Base-by-base conservation (phyloP, 2,113 vertebrate species). In the Onychostruthus taczanowskii region DNA sequence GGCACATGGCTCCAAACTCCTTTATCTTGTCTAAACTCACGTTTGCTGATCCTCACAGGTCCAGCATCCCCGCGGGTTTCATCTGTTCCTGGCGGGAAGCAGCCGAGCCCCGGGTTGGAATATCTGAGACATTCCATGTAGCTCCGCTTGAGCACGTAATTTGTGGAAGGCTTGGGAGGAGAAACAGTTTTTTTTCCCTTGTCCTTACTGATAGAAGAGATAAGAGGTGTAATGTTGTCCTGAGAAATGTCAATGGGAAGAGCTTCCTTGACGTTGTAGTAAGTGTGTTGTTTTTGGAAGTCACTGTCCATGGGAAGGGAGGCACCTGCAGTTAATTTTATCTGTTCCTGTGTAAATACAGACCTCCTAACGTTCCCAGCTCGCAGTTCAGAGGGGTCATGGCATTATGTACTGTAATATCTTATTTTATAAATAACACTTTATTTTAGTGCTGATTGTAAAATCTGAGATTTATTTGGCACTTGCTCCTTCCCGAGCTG, bases 301-400 rank as follows among this genome's bases (percentile, higher is more conserved):
- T 89, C 76, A 47, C 80, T 39, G 68, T 88, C 87, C 26, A 37
- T 97, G 97, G 96, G 97, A 97, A 95, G 89, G 70, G 91, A 87
- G 85, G 89, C 96, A 97, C 96, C 97, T 97, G 97, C 77, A 13
- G 79, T 92, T 88, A 77, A 82, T 95, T 95, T 87, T 85, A 86
- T 87, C 87, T n/a, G 84, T 87, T 92, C 89, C 77, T 72, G 81
- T 81, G 93, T 88, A 86, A 92, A 87, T 66, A 91, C 4, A 16
- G 62, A 85, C 76, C 70, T 95, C 92, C 75, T 73, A 15, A 76
- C 14, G 10, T 92, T 96, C 95, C 89, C 89, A 79, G 18, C 89
- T 55, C 21, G 0, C 30, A 16, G 72, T 67, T 92, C 91, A 39
- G 28, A 43, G 64, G 90, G 96, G 96, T 97, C 92, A 61, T 58